A percentile compares a stretch with the other conserved stretches of the same genome.
Evolutionary conservation across 2,888 invertebrate genomes (phyloP).

Genomic region (Melanostoma scalare): DNA sequence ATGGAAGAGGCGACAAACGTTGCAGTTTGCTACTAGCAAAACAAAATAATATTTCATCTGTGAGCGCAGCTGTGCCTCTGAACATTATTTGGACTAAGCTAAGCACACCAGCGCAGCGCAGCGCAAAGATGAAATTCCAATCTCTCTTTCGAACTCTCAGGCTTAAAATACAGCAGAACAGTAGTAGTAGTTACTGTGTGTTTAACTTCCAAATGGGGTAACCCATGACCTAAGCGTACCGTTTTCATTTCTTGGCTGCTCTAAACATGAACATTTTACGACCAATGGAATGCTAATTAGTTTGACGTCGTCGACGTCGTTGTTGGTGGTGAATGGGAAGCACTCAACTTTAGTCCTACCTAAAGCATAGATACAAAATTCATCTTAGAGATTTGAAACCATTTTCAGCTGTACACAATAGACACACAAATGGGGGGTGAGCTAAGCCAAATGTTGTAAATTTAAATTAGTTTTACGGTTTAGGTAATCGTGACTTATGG

Average conservation of each 20-base stretch:
- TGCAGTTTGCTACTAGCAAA: conserved; percentile 46
- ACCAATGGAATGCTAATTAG: conserved; percentile 70
- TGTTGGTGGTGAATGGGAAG: conserved; percentile 27
- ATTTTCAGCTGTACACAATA: conserved; percentile 7
- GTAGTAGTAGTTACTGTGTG: conserved; percentile 54
- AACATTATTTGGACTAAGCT: conserved; percentile 22
- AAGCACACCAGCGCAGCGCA: conserved; percentile 15
- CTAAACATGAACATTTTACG: conserved; percentile 60
- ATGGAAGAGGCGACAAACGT: conserved; percentile 69
- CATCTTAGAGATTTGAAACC: conserved; percentile 33
- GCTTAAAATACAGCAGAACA: conserved; percentile 16
- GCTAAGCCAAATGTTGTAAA: conserved; percentile 60
- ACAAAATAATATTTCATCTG: conserved; percentile 58
- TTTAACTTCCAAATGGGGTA: conserved; percentile 70
- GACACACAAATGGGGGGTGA: background rate
- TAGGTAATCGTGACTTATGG: conserved; percentile 71
- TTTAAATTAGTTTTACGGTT: conserved; percentile 67
- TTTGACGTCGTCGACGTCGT: conserved; percentile 60
- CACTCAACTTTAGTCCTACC: conserved; percentile 38
- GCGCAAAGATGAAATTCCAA: conserved; percentile 52
- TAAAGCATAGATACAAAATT: background rate
- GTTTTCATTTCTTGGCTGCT: conserved; percentile 41
- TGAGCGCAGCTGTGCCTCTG: conserved; percentile 47
- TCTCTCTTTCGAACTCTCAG: conserved; percentile 19
- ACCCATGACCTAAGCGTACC: conserved; percentile 69